A percentile compares a stretch with the other conserved stretches of the same genome.
These are phyloP conservation scores for Lasioglossum marginatum DNA, from an alignment of 2,888 invertebrate genomes.

Conservation along the genomic window DNA sequence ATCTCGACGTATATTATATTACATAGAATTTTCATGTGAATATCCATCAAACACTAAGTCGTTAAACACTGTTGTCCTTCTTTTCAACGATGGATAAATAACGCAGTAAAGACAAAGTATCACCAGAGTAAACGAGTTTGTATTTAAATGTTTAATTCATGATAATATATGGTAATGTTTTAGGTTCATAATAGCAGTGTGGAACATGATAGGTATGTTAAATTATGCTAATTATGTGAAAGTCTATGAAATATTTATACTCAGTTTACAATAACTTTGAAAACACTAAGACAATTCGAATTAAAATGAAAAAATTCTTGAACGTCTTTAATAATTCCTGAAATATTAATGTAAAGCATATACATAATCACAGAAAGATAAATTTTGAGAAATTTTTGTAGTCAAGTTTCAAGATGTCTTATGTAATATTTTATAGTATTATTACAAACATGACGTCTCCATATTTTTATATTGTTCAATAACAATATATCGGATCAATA, in stretches of 20 bases:
- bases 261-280: neutral
- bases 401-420: neutral
- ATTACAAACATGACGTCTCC: neutral
- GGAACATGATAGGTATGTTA: neutral
- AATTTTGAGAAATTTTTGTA: neutral
- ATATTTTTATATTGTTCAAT: neutral
- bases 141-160: neutral
- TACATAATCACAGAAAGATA: neutral
- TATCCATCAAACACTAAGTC: neutral
- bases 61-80: neutral
- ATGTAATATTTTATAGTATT: neutral
- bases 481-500: neutral
- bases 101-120: neutral
- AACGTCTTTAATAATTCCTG: neutral
- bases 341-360: no score
- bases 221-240: neutral
- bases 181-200: neutral
- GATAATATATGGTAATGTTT: neutral
- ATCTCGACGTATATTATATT: neutral
- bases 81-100: neutral
- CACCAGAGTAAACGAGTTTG: neutral
- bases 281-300: neutral
- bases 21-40: neutral
- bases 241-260: neutral
- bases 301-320: neutral